phyloP scores from a whole-genome alignment of 2,113 vertebrate species.

The Oriolus oriolus region DNA sequence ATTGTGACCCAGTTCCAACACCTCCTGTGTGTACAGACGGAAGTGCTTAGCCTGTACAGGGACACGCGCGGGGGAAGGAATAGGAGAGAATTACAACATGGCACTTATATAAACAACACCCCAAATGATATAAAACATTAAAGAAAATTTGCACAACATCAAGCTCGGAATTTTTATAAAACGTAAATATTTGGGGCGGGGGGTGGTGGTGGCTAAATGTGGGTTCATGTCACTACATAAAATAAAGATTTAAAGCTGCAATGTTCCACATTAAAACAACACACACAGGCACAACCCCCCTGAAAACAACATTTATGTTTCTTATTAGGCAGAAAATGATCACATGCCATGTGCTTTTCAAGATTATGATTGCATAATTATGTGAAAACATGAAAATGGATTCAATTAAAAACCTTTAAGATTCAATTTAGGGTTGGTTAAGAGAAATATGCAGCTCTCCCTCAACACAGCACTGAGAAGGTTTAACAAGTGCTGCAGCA shows the following conservation, averaged over 20 bases:
- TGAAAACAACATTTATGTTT: constrained; percentile 83
- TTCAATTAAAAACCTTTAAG: constrained; percentile 82
- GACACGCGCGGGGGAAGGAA: constrained; percentile 80
- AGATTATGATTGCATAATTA: constrained; percentile 82
- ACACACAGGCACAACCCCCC: constrained; percentile 55
- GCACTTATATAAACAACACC: constrained; percentile 79
- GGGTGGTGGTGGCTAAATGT: constrained; percentile 59
- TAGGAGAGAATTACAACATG: constrained; percentile 78
- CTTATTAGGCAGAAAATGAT: constrained; percentile 83
- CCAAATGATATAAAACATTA: constrained; percentile 79
- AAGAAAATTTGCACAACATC: constrained; percentile 79
- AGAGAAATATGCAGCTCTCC: constrained; percentile 73
- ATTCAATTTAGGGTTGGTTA: constrained; percentile 78
- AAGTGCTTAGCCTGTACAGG: constrained; percentile 89
- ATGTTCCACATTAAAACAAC: constrained; percentile 76
- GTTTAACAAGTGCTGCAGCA: constrained; percentile 73
- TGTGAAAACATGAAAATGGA: constrained; percentile 82
- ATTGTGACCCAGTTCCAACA: constrained; percentile 95
- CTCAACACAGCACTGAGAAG: constrained; percentile 67
- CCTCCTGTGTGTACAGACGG: constrained; percentile 96
- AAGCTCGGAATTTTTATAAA: constrained; percentile 80
- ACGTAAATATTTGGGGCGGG: constrained; percentile 75
- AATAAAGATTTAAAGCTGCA: constrained; percentile 80
- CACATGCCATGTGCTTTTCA: constrained; percentile 78
- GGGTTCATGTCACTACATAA: constrained; percentile 80